These are phyloP conservation scores for Parochlus steinenii DNA, from an alignment of 2,888 invertebrate species.

Conservation along the genomic window DNA sequence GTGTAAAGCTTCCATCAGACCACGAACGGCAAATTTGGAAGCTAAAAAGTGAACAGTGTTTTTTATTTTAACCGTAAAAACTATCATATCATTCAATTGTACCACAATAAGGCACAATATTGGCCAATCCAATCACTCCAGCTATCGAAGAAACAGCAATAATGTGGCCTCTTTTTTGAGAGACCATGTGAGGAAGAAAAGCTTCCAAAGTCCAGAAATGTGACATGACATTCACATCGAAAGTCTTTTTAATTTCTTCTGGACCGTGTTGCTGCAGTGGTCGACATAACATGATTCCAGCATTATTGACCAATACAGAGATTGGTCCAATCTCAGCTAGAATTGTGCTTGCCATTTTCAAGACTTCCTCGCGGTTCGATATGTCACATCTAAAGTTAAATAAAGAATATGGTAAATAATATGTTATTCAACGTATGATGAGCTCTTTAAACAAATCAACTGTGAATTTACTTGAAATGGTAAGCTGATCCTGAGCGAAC, in stretches of 20 bases:
- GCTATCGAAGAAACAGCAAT: constrained; percentile 62
- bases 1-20: constrained; percentile 66
- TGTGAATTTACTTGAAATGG: constrained; percentile 1
- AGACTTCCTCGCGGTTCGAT: constrained; percentile 47
- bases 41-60: too few relatives aligned
- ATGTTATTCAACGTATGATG: not conserved
- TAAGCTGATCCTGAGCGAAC: too few relatives aligned
- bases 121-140: constrained; percentile 51
- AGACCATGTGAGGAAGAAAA: constrained; percentile 60
- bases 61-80: too few relatives aligned
- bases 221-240: constrained; percentile 61
- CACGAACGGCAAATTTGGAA: constrained; percentile 66
- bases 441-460: constrained; percentile 10
- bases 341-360: constrained; percentile 43
- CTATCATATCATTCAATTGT: too few relatives aligned
- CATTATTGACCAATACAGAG: constrained; percentile 68
- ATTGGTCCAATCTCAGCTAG: constrained; percentile 56
- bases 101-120: constrained; percentile 71
- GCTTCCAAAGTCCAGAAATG: constrained; percentile 63
- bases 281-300: constrained; percentile 72
- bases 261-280: constrained; percentile 45
- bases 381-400: constrained; percentile 53
- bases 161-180: constrained; percentile 56
- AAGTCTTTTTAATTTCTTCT: constrained; percentile 49
- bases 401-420: not conserved